These are phyloP conservation scores for Argya squamiceps DNA, from an alignment of 2,797 vertebrate genomes.

Conservation along the genomic window DNA sequence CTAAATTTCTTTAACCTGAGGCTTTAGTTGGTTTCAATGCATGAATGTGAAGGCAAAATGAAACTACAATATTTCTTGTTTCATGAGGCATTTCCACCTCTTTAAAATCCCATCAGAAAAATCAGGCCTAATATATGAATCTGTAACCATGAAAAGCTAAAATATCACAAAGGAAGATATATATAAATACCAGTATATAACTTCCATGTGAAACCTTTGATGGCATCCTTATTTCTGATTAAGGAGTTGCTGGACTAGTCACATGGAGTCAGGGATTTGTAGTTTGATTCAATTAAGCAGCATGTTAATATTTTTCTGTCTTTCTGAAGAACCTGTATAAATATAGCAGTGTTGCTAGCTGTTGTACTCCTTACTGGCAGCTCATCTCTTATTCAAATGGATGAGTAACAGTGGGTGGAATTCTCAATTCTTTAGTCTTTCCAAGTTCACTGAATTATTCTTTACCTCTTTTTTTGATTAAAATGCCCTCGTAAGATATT, in stretches of 20 bases:
- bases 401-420: not conserved
- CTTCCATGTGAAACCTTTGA: not conserved
- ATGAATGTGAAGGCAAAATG: not conserved
- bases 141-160: not conserved
- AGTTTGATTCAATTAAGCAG: not conserved
- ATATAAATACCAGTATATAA: not conserved
- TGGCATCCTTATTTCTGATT: not conserved
- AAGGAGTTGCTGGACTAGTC: not conserved
- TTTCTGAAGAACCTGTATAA: not conserved
- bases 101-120: not conserved
- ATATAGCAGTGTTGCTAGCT: not conserved
- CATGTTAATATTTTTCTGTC: not conserved
- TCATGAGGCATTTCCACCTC: not conserved
- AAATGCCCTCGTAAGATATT: not conserved
- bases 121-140: not conserved
- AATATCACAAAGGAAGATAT: not conserved
- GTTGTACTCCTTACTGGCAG: not conserved
- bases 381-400: not conserved
- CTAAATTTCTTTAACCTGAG: constrained; percentile 49
- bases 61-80: not conserved
- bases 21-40: not conserved
- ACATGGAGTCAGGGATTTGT: not conserved
- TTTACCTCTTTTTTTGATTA: not conserved
- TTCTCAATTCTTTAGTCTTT: not conserved
- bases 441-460: not conserved